phyloP scores from a whole-genome alignment of 1,140 invertebrate species.

The Medauroidea extradentata region DNA sequence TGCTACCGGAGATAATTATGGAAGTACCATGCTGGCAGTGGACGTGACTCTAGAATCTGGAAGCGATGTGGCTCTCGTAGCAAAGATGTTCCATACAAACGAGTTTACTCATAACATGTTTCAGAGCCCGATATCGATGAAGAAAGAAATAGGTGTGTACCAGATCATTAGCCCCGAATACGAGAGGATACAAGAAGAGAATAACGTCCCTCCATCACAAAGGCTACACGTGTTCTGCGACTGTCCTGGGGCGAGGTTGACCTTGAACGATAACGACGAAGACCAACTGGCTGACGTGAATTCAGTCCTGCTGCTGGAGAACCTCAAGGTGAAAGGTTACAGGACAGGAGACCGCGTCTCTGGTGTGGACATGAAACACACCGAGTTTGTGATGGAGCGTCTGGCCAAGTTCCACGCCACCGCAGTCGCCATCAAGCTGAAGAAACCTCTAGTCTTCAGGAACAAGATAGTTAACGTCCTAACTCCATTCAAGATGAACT shows the following conservation, averaged over 20 bases:
- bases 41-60: background rate
- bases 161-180: background rate
- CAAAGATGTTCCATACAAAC: too few relatives aligned
- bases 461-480: background rate
- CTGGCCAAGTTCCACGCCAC: conserved; percentile 4
- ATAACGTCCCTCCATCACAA: background rate
- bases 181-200: background rate
- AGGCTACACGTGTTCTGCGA: background rate
- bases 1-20: conserved; percentile 11
- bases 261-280: background rate
- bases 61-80: background rate
- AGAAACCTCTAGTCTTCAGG: conserved; percentile 2
- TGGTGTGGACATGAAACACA: conserved; percentile 1
- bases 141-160: too few relatives aligned
- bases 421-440: background rate
- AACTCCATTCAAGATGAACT: background rate
- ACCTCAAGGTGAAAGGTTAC: background rate
- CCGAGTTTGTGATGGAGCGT: background rate
- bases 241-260: conserved; percentile 2
- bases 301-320: conserved; percentile 1
- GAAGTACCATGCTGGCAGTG: background rate
- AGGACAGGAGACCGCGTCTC: background rate
- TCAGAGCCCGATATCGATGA: conserved; percentile 1
- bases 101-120: background rate
- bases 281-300: background rate